A percentile compares a stretch with the other conserved stretches of the same genome.
Evolutionary conservation across 2,888 invertebrate species (phyloP).

Genomic region (Leptinotarsa rubiginosa): DNA sequence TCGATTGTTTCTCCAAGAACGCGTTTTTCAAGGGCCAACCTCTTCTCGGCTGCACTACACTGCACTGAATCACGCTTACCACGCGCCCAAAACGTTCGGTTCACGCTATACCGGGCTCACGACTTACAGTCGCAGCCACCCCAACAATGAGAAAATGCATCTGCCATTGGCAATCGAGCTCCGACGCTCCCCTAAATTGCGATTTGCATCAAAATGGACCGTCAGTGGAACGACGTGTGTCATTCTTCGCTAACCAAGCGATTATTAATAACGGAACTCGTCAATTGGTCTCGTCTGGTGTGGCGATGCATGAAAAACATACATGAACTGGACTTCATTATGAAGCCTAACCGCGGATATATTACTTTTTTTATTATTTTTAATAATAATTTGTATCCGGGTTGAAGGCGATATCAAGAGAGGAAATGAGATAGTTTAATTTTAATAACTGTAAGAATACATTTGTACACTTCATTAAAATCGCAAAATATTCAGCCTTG

Average conservation of each 20-base stretch:
- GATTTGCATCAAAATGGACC: constrained; percentile 60
- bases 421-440: no score
- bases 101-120: constrained; percentile 21
- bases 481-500: no score
- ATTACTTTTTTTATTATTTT: no score
- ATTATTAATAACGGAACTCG: constrained; percentile 22
- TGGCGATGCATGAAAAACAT: background rate
- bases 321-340: background rate
- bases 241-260: constrained; percentile 24
- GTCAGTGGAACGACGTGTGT: constrained; percentile 30
- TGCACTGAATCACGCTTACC: constrained; percentile 38
- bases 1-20: constrained; percentile 15
- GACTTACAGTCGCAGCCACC: constrained; percentile 43
- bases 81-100: constrained; percentile 34
- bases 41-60: constrained; percentile 44
- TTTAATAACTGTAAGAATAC: no score
- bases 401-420: no score
- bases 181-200: constrained; percentile 54
- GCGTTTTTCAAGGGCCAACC: constrained; percentile 20
- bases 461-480: no score
- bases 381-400: no score
- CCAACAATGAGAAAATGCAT: constrained; percentile 58
- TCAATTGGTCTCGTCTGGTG: constrained; percentile 24
- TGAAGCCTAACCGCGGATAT: background rate
- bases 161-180: constrained; percentile 51